Evolutionary conservation across 2,888 invertebrate species (phyloP).

Genomic region (Tethea ocularis): DNA sequence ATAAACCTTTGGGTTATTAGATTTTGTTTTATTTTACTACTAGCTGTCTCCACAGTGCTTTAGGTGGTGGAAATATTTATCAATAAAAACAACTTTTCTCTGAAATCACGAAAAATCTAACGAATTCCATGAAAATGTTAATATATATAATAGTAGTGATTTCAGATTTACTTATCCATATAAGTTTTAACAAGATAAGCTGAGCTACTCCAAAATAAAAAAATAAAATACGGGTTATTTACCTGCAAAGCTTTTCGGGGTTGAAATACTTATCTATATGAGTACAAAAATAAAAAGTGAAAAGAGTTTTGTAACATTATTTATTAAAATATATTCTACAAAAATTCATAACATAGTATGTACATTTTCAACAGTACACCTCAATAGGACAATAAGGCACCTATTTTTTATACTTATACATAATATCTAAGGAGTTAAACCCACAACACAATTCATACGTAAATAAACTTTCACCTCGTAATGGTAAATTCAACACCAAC

Average conservation of each 20-base stretch:
- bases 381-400: conserved; percentile 75
- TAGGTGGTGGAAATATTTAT: too few species aligned
- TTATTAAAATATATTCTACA: conserved; percentile 78
- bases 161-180: too few species aligned
- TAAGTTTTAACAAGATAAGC: too few species aligned
- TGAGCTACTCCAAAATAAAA: too few species aligned
- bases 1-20: neutral
- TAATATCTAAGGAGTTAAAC: conserved; percentile 38
- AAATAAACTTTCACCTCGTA: conserved; percentile 66
- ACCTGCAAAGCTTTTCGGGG: too few species aligned
- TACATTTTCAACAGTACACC: conserved; percentile 80
- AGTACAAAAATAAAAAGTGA: conserved; percentile 37
- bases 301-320: conserved; percentile 66
- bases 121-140: too few species aligned
- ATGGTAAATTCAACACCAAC: conserved; percentile 52
- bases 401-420: conserved; percentile 45
- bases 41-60: too few species aligned
- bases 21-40: neutral
- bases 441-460: conserved; percentile 51
- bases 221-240: too few species aligned
- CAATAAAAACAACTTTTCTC: too few species aligned
- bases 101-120: too few species aligned
- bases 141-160: too few species aligned
- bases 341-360: conserved; percentile 79
- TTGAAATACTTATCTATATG: too few species aligned